phyloP scores from a whole-genome alignment of 2,797 vertebrate species.

The Darevskia nairensis region DNA sequence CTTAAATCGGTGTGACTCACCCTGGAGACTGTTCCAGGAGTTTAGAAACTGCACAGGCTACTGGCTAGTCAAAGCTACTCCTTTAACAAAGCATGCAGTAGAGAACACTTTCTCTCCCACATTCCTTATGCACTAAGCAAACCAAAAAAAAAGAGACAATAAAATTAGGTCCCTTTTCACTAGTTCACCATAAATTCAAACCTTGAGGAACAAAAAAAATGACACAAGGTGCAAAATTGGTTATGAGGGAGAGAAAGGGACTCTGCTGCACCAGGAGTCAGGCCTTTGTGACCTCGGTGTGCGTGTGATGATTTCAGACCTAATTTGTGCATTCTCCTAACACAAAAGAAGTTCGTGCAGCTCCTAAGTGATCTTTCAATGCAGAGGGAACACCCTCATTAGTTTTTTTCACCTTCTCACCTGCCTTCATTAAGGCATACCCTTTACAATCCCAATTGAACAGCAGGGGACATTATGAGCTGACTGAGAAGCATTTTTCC shows the following conservation, averaged over 20 bases:
- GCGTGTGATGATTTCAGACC: constrained; percentile 54
- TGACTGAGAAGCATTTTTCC: constrained; percentile 72
- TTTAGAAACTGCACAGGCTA: background rate
- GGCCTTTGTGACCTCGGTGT: constrained; percentile 64
- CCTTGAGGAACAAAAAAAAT: constrained; percentile 18
- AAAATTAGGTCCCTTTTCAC: constrained; percentile 45
- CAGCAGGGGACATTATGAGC: constrained; percentile 73
- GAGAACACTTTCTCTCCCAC: background rate
- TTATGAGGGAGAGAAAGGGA: constrained; percentile 11
- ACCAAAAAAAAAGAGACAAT: background rate
- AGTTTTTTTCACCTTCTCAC: constrained; percentile 72
- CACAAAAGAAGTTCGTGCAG: constrained; percentile 64
- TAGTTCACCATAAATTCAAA: constrained; percentile 43
- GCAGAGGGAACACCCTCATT: constrained; percentile 72
- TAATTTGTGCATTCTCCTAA: constrained; percentile 48
- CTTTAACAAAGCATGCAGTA: background rate
- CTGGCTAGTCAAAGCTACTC: constrained; percentile 13
- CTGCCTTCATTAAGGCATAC: constrained; percentile 77
- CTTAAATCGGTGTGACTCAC: too few relatives aligned
- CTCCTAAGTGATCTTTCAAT: constrained; percentile 69
- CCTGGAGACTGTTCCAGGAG: too few relatives aligned
- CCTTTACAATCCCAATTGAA: constrained; percentile 72
- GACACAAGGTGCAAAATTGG: constrained; percentile 43
- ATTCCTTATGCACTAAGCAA: constrained; percentile 40
- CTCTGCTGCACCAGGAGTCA: constrained; percentile 38